phyloP scores from a whole-genome alignment of 2,797 vertebrate genomes.

The Macropodus opercularis region DNA sequence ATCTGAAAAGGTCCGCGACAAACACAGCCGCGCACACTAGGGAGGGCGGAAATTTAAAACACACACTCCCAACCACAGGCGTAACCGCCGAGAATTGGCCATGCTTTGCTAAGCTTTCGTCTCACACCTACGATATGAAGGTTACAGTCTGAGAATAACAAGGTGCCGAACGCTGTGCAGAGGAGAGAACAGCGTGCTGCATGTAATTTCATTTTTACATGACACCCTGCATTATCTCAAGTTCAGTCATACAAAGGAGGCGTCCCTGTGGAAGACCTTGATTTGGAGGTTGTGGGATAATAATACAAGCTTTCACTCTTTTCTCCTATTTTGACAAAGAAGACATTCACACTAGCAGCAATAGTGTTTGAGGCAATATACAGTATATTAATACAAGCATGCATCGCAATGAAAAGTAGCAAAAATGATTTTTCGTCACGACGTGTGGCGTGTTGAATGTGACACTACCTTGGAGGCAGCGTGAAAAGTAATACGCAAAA shows the following conservation, averaged over 20 bases:
- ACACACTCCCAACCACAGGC: conserved; percentile 17
- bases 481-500: conserved; percentile 19
- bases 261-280: conserved; percentile 56
- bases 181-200: conserved; percentile 36
- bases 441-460: conserved; percentile 22
- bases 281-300: conserved; percentile 38
- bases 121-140: conserved; percentile 55
- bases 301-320: conserved; percentile 26
- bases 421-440: conserved; percentile 22
- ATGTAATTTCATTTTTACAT: conserved; percentile 60
- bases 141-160: conserved; percentile 51
- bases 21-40: conserved; percentile 35
- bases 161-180: conserved; percentile 23
- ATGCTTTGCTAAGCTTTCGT: conserved; percentile 57
- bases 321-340: conserved; percentile 39
- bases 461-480: conserved; percentile 28
- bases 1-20: conserved; percentile 47
- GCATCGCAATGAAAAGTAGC: conserved; percentile 18
- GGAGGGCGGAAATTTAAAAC: conserved; percentile 39
- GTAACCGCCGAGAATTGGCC: conserved; percentile 46
- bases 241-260: conserved; percentile 55
- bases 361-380: conserved; percentile 11
- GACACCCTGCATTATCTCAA: conserved; percentile 62
- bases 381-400: conserved; percentile 25
- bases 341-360: conserved; percentile 19